Conservation (phyloP, 2,888 invertebrate genomes). For the Cosmorhoe ocellata region DNA sequence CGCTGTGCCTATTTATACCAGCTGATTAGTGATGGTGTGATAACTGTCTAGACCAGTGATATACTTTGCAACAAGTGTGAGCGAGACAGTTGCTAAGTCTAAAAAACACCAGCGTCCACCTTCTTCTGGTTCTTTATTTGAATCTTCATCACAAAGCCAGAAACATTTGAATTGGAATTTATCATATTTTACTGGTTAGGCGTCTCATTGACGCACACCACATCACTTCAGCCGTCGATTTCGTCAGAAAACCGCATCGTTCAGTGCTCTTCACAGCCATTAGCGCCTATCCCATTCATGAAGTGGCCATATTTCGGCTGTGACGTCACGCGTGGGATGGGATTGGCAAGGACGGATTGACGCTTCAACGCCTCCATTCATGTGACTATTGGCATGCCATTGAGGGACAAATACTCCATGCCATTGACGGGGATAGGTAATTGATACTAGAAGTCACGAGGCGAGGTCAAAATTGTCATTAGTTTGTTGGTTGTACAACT, state of each 20-base stretch:
- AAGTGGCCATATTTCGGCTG: slow-evolving; percentile 26
- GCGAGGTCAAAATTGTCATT: neutral
- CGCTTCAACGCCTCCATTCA: slow-evolving; percentile 34
- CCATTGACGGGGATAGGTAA: slow-evolving; percentile 19
- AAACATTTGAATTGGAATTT: too few relatives aligned
- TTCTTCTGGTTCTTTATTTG: too few relatives aligned
- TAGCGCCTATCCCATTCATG: slow-evolving; percentile 28
- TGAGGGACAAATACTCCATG: slow-evolving; percentile 11
- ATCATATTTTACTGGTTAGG: too few relatives aligned
- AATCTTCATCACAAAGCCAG: too few relatives aligned
- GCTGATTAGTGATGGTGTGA: slow-evolving; percentile 53
- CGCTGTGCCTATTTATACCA: slow-evolving; percentile 65
- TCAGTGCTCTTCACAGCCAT: slow-evolving; percentile 25
- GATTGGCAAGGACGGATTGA: slow-evolving; percentile 33
- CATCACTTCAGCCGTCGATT: slow-evolving; percentile 1
- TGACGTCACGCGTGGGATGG: slow-evolving; percentile 30
- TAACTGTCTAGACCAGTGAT: slow-evolving; percentile 22
- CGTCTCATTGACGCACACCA: neutral
- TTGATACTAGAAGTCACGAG: slow-evolving; percentile 13
- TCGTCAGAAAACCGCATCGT: slow-evolving; percentile 18
- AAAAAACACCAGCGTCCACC: too few relatives aligned
- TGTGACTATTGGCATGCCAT: slow-evolving; percentile 25
- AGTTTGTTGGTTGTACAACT: neutral
- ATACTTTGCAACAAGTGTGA: neutral
- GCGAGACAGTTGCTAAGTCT: too few relatives aligned